Evolutionary conservation across 1,140 invertebrate genomes (phyloP).

Genomic region (Drosophila ercepeae): DNA sequence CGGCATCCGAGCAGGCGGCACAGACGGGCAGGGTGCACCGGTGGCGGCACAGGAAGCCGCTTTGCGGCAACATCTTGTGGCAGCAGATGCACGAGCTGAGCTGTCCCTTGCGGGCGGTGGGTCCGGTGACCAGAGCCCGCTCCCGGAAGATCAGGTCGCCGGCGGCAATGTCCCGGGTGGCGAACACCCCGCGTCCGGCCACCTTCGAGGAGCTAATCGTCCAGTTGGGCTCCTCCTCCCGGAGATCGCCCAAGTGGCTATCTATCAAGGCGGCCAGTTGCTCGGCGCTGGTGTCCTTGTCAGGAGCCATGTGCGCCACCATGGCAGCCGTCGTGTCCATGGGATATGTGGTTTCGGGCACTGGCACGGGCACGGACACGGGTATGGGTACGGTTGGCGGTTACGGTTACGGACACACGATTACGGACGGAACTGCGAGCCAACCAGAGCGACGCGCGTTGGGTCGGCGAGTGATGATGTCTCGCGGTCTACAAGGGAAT

Average conservation of each 20-base stretch:
- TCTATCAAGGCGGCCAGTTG: conserved; percentile 76
- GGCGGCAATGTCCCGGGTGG: conserved; percentile 86
- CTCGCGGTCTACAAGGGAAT: conserved; percentile 38
- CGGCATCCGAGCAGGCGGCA: conserved; percentile 86
- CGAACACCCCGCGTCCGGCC: conserved; percentile 86
- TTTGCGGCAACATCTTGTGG: conserved; percentile 70
- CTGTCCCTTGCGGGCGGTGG: conserved; percentile 82
- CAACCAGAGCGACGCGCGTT: conserved; percentile 59
- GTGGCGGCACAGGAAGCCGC: conserved; percentile 84
- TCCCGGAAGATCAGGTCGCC: conserved; percentile 89
- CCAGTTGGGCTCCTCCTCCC: conserved; percentile 70
- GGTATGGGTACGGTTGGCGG: conserved; percentile 6
- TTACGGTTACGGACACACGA: neutral
- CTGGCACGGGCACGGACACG: neutral
- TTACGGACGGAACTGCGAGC: conserved; percentile 16
- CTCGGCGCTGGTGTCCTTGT: conserved; percentile 66
- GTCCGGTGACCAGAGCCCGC: conserved; percentile 87
- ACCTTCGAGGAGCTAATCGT: conserved; percentile 63
- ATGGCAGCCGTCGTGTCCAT: conserved; percentile 60
- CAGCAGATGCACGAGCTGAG: conserved; percentile 79
- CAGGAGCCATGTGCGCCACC: conserved; percentile 69
- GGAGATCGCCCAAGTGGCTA: conserved; percentile 73
- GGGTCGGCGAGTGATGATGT: conserved; percentile 64
- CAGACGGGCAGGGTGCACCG: conserved; percentile 82
- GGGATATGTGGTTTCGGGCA: too few relatives aligned